Percentiles rank a stretch among this genome's conserved stretches.
These are phyloP conservation scores for Platyscapa corneri DNA, from an alignment of 1,140 invertebrate species.

Conservation along the genomic window DNA sequence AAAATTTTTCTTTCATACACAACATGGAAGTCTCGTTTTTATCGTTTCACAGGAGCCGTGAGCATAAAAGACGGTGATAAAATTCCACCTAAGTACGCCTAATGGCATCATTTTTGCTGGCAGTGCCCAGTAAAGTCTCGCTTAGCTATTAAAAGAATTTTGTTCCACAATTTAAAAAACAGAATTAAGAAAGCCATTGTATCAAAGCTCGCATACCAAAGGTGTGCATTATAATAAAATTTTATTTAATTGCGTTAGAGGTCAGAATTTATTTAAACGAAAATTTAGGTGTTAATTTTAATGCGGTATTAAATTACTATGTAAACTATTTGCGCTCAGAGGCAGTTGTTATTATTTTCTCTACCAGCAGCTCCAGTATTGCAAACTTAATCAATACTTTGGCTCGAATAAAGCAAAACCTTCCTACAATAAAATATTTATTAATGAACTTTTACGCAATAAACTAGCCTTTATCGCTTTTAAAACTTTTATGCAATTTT, in stretches of 20 bases:
- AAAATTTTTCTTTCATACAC: constrained; percentile 28
- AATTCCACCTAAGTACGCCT: constrained; percentile 66
- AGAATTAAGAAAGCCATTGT: constrained; percentile 6
- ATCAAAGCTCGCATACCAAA: neutral
- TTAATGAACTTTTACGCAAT: neutral
- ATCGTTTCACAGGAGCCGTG: constrained; percentile 57
- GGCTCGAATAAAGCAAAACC: neutral
- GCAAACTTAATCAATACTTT: no score
- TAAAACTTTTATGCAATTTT: constrained; percentile 14
- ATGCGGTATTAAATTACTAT: neutral
- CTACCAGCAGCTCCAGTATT: no score
- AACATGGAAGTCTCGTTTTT: constrained; percentile 33
- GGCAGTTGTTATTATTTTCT: neutral
- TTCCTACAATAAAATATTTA: no score
- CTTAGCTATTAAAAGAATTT: constrained; percentile 35
- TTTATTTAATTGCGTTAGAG: neutral
- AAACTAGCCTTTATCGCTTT: constrained; percentile 4
- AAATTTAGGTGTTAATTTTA: neutral
- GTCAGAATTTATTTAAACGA: neutral
- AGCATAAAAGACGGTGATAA: constrained; percentile 64
- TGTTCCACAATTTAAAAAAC: constrained; percentile 59
- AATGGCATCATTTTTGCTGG: constrained; percentile 66
- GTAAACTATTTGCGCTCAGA: neutral
- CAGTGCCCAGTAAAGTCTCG: constrained; percentile 59
- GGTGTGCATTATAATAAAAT: constrained; percentile 9